Conservation (phyloP, 1,140 invertebrate species). For the Lordiphosa stackelbergi region DNA sequence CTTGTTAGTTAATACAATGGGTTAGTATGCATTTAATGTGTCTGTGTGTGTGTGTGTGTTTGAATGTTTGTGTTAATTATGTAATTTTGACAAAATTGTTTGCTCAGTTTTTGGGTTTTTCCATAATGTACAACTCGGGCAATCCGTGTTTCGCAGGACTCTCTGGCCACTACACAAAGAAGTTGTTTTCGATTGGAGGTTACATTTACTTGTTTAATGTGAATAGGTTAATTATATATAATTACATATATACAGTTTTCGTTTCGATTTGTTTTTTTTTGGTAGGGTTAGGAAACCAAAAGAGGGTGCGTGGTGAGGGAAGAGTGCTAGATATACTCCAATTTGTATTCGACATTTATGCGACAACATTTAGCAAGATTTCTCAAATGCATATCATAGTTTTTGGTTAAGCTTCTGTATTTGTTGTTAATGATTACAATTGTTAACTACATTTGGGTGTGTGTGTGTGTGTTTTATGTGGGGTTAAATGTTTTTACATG, state of each 20-base stretch:
- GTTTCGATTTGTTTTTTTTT: constrained; percentile 18
- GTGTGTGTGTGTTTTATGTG: constrained; percentile 3
- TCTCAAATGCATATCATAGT: constrained; percentile 28
- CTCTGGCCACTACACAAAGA: constrained; percentile 7
- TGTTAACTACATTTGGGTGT: constrained; percentile 34
- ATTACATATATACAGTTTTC: constrained; percentile 68
- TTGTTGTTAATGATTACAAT: constrained; percentile 10
- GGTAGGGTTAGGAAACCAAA: constrained; percentile 36
- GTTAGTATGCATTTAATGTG: constrained; percentile 42
- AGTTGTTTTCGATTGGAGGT: constrained; percentile 17
- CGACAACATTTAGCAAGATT: constrained; percentile 60
- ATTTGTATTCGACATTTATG: constrained; percentile 36
- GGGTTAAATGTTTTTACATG: constrained; percentile 33
- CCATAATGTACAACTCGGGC: constrained; percentile 43
- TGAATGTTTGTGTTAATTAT: constrained; percentile 21
- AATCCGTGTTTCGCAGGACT: constrained; percentile 11
- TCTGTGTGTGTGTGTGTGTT: constrained; percentile 14
- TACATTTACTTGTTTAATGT: constrained; percentile 21
- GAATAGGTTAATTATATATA: constrained; percentile 42
- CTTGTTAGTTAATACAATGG: constrained; percentile 62
- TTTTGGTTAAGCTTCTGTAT: no score
- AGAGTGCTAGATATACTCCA: constrained; percentile 12
- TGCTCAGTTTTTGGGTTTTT: constrained; percentile 12
- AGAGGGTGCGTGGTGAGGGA: constrained; percentile 25
- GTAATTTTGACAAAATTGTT: constrained; percentile 32